These are phyloP conservation scores for cat (Felis catus) DNA, from an alignment of 2,113 vertebrate genomes.

Conservation along the genomic window DNA sequence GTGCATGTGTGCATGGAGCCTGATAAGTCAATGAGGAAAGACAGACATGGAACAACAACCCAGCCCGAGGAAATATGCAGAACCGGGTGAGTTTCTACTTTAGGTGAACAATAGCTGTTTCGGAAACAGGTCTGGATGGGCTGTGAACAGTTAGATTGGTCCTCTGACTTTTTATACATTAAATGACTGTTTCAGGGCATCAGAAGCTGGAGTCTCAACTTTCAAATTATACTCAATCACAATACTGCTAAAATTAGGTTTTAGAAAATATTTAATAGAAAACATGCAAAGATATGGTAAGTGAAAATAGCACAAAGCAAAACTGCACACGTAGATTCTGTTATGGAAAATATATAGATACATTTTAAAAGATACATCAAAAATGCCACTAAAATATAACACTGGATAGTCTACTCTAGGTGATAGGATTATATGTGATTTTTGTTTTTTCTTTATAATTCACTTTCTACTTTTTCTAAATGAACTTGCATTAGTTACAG, in stretches of 20 bases:
- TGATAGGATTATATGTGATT: background rate
- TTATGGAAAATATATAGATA: background rate
- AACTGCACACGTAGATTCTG: background rate
- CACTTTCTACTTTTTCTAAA: constrained; percentile 16
- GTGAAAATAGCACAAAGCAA: background rate
- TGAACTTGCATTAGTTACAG: background rate
- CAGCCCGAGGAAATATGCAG: constrained; percentile 58
- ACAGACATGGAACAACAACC: background rate
- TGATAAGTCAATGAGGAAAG: constrained; percentile 71
- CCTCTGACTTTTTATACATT: background rate
- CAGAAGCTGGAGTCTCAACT: background rate
- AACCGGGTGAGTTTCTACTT: constrained; percentile 44
- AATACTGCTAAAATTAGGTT: background rate
- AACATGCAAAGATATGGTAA: background rate
- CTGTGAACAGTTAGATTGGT: background rate
- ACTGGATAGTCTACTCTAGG: background rate
- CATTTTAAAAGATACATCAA: constrained; percentile 16
- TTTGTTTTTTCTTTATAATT: background rate
- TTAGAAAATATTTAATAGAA: constrained; percentile 5
- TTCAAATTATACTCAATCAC: constrained; percentile 6
- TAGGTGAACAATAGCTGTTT: constrained; percentile 63
- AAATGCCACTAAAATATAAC: constrained; percentile 1
- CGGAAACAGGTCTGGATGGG: constrained; percentile 21
- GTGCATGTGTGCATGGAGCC: constrained; percentile 68
- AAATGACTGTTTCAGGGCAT: background rate